A percentile compares a stretch with the other conserved stretches of the same genome.
Conservation (phyloP, 1,140 invertebrate genomes). For the Drosophila novamexicana region DNA sequence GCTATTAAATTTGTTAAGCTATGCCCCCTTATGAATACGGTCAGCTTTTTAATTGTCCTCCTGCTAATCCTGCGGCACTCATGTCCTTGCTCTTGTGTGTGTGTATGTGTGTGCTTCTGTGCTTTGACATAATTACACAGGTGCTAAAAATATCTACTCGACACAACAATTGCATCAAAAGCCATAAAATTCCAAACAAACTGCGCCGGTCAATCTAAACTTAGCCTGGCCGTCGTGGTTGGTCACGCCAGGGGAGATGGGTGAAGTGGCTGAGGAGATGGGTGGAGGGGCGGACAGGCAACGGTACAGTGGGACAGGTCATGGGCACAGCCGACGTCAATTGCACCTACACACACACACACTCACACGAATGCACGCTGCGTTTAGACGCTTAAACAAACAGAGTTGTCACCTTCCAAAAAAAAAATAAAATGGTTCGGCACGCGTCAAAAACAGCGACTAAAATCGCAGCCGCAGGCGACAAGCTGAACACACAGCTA, state of each 20-base stretch:
- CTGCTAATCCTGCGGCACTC: too few relatives aligned
- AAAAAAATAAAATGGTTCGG: slow-evolving; percentile 7
- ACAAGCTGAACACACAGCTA: slow-evolving; percentile 11
- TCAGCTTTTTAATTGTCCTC: too few relatives aligned
- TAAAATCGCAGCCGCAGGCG: slow-evolving; percentile 7
- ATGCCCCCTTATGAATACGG: too few relatives aligned
- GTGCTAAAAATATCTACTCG: slow-evolving; percentile 1
- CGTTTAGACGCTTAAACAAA: slow-evolving; percentile 60
- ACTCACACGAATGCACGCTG: slow-evolving; percentile 19
- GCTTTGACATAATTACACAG: not conserved
- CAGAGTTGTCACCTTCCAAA: slow-evolving; percentile 16
- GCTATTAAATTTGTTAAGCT: too few relatives aligned
- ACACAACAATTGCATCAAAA: slow-evolving; percentile 16
- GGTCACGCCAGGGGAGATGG: not conserved
- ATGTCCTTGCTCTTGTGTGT: not conserved
- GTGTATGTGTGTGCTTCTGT: not conserved
- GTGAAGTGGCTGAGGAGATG: too few relatives aligned
- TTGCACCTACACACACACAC: slow-evolving; percentile 4
- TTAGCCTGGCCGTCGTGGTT: not conserved
- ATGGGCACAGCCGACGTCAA: slow-evolving; percentile 34
- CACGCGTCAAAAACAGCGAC: slow-evolving; percentile 53
- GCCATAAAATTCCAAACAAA: slow-evolving; percentile 6
- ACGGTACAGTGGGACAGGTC: slow-evolving; percentile 1
- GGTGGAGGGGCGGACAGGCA: not conserved
- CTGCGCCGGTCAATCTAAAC: slow-evolving; percentile 1